Evolutionary conservation across 2,888 invertebrate genomes (phyloP), one percentile per base, ranked within the genome.

Genomic region (Lasioglossum vierecki): DNA sequence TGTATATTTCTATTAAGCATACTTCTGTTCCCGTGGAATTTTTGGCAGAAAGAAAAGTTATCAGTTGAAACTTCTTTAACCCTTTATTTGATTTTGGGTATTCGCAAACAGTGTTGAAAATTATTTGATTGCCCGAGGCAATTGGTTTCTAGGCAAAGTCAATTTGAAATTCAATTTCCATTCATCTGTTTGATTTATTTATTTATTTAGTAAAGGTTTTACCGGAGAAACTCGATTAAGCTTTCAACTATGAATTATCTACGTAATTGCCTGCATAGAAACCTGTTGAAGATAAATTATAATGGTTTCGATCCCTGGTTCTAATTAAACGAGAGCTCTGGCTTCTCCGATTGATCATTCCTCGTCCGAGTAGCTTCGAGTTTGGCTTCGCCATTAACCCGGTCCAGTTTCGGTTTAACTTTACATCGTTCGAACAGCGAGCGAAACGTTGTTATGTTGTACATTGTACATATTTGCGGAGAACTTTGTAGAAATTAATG

Each of bases 261-360:
- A 22, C 8, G 22, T 49, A 22, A 53, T 53, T 22, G 18, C 9
- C 9, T 2, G 22, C 9, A 3, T 9, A 22, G 53, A 22, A 22
- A 53, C 22, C 22, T 0, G 1, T 53, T 9, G 22, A 9, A 53
- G 22, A 53, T 22, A 53, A 22, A 22, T 53, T 53, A 53, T 9
- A 53, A 22, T 53, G 53, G 22, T 53, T 53, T 53, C 53, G 53
- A 53, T 53, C 53, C 22, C 53, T 53, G 53, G 53, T 53, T 44
- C 53, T 8, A 53, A 53, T 53, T 78, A 53, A 73, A 53, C 41
- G 60, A 76, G 60, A 76, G 68, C 53, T 53, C 76, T 73, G 68
- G 57, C 66, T 73, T 63, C 18, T 39, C 79, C 75, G 74, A 53
- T 78, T 41, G 68, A 41, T 76, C 76, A 46, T 68, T 71, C 76